phyloP scores from a whole-genome alignment of 2,797 vertebrate species.

The Coracias cyanogaster region DNA sequence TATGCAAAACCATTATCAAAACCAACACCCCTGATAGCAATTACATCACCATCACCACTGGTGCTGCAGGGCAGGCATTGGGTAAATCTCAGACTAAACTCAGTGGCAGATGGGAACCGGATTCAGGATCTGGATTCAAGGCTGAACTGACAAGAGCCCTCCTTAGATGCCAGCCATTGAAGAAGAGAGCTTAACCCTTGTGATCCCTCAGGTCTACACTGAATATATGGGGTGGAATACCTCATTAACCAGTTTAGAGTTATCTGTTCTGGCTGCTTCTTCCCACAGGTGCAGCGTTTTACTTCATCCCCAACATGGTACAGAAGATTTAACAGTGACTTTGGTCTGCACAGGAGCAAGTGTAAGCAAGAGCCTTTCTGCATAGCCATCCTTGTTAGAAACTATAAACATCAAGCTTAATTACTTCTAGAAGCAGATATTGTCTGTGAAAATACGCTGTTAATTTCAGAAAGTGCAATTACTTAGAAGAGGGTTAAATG shows the following conservation, averaged over 20 bases:
- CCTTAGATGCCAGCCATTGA: neutral
- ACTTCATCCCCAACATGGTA: neutral
- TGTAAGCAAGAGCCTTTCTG: neutral
- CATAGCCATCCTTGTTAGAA: neutral
- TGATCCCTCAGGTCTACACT: neutral
- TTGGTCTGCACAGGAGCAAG: neutral
- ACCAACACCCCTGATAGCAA: neutral
- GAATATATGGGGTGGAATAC: neutral
- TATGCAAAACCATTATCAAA: neutral
- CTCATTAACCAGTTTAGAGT: neutral
- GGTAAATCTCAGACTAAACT: neutral
- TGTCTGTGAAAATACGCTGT: neutral
- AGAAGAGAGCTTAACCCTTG: neutral
- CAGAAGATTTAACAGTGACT: neutral
- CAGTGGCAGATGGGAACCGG: neutral
- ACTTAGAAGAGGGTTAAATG: neutral
- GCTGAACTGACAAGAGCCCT: neutral
- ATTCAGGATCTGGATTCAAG: neutral
- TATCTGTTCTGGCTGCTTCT: neutral
- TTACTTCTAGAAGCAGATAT: neutral
- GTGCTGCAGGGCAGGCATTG: neutral
- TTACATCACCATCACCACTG: neutral
- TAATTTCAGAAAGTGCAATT: neutral
- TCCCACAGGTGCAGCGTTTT: neutral
- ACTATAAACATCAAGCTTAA: neutral